phyloP scores from a whole-genome alignment of 2,113 vertebrate species.

The Cyphomyrus discorhynchus region DNA sequence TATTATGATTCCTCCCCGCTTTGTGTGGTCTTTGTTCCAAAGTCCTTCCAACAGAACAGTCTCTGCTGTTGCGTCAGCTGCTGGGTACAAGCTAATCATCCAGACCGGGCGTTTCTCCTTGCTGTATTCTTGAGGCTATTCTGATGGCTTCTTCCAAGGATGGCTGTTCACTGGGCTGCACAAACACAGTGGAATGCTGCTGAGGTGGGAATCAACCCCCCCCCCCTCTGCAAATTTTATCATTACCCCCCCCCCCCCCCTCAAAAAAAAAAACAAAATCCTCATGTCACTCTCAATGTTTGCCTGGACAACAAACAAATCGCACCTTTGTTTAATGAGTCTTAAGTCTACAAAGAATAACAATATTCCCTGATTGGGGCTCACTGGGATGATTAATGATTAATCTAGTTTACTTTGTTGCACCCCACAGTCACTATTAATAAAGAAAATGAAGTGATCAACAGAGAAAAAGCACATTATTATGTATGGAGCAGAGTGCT shows the following conservation, averaged over 20 bases:
- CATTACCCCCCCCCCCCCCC: neutral
- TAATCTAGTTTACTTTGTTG: neutral
- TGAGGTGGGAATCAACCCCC: neutral
- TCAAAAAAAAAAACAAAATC: neutral
- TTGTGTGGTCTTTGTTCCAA: neutral
- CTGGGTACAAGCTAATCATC: conserved; percentile 71
- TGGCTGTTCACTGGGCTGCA: conserved; percentile 89
- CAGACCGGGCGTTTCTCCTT: conserved; percentile 89
- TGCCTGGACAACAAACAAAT: neutral
- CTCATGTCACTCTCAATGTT: neutral
- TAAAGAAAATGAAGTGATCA: neutral
- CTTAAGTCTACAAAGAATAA: neutral
- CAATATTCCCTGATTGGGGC: neutral
- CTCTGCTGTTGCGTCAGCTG: conserved; percentile 34
- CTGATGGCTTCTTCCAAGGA: conserved; percentile 98
- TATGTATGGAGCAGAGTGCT: too few relatives aligned
- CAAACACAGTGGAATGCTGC: conserved; percentile 7
- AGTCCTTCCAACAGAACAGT: conserved; percentile 46
- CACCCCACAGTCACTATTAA: neutral
- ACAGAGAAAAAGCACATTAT: neutral
- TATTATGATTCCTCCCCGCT: conserved; percentile 19
- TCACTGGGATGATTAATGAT: neutral
- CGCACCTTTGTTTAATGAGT: neutral
- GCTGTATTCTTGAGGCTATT: conserved; percentile 97
- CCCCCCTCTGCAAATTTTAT: neutral